Conservation (phyloP, 1,140 invertebrate genomes). For the Euura saliciscinereae region DNA sequence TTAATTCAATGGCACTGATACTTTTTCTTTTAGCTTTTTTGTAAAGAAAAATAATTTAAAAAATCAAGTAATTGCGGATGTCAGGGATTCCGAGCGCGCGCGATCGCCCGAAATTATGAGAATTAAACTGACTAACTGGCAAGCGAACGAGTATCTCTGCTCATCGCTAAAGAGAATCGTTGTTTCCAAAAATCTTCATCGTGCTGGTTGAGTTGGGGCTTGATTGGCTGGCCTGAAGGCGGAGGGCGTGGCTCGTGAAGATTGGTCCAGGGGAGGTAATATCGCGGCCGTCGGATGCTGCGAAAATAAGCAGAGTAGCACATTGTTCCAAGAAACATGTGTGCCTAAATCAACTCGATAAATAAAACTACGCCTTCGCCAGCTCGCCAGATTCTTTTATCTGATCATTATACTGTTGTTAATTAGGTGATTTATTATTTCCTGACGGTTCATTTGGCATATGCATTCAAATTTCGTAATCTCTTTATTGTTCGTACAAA, state of each 20-base stretch:
- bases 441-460: no score
- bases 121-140: background rate
- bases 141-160: background rate
- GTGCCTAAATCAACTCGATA: background rate
- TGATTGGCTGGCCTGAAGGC: conserved; percentile 37
- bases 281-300: conserved; percentile 29
- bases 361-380: no score
- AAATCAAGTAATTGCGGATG: no score
- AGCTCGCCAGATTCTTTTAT: no score
- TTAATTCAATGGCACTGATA: no score
- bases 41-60: no score
- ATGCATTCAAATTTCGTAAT: no score
- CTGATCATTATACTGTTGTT: no score
- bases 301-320: conserved; percentile 39
- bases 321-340: conserved; percentile 34
- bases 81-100: no score
- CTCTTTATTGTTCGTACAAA: no score
- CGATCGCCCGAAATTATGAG: background rate
- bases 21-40: no score
- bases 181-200: conserved; percentile 6
- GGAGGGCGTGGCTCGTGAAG: conserved; percentile 42
- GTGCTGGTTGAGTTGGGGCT: conserved; percentile 7
- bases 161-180: background rate
- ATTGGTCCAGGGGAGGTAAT: conserved; percentile 35
- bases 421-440: no score